These are phyloP conservation scores for Psittacara wagleri DNA, from an alignment of 2,113 vertebrate species.

Conservation along the genomic window DNA sequence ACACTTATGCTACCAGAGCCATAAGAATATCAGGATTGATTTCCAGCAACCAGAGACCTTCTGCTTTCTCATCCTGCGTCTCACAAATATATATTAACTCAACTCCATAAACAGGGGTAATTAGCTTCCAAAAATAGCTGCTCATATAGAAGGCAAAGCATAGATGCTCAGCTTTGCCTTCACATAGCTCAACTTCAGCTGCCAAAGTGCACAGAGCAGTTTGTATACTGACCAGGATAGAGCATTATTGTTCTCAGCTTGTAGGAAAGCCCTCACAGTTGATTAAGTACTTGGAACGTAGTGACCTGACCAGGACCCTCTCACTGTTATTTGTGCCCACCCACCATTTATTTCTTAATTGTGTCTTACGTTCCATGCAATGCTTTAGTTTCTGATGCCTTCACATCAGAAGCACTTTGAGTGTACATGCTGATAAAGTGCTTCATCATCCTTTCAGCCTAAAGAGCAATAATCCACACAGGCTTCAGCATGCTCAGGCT, in stretches of 20 bases:
- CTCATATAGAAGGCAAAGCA: neutral
- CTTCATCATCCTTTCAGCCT: neutral
- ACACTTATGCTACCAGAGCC: neutral
- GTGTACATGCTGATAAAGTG: neutral
- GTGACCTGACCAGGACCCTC: neutral
- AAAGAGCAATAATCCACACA: neutral
- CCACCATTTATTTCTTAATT: neutral
- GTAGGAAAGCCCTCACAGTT: neutral
- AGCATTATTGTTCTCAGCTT: neutral
- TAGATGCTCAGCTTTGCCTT: neutral
- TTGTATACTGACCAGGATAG: neutral
- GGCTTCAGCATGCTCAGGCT: neutral
- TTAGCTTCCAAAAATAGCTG: slow-evolving; percentile 12
- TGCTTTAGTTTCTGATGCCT: neutral
- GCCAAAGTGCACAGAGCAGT: neutral
- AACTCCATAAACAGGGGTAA: neutral
- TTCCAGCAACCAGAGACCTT: slow-evolving; percentile 23
- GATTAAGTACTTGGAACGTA: neutral
- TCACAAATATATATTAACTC: neutral
- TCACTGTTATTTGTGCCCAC: neutral
- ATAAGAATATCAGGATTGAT: slow-evolving; percentile 59
- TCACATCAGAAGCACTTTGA: neutral
- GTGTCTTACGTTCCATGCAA: neutral
- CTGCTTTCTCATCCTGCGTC: neutral
- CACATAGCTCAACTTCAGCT: neutral